Evolutionary conservation across 2,888 invertebrate species (phyloP), one percentile per base, ranked within the genome.

Genomic region (Bembecia ichneumoniformis): DNA sequence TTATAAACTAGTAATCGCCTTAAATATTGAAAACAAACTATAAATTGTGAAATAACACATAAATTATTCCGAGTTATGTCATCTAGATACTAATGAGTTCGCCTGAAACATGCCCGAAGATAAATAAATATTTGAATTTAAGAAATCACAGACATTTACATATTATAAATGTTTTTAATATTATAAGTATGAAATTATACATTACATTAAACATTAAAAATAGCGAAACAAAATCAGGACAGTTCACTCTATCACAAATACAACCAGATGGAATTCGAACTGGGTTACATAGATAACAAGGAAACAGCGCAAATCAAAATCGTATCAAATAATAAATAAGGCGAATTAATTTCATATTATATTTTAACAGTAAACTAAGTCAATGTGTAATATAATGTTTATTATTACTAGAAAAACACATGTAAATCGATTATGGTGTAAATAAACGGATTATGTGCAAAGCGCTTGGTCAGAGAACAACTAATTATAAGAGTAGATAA

Each of bases 201-300:
- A 28, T 28, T 20, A 9, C 28, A 28, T 40, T 7, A 35, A 1
- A 35, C 35, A 35, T 9, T 13, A 40, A 14, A 40, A 40, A 40
- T 40, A 40, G 40, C 40, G 7, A 40, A 13, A 40, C n/a, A 40
- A 40, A 40, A 40, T 3, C n/a, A 14, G 40, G 40, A n/a, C 13
- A 40, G 40, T 14, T 13, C 50, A 55, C 57, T 73, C 68, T 67
- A 62, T 62, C 57, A 58, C 53, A 56, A 28, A 58, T 70, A 72
- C 72, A 67, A 68, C 62, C 82, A 84, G 78, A 82, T 82, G 82
- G 64, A 58, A 56, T 62, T 65, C 65, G 82, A 84, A 84, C 82
- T 83, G 60, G 84, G 86, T 83, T 82, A 82, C 79, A 51, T 47
- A 57, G 86, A 84, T 84, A 83, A 72, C 69, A 55, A 74, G 76